Evolutionary conservation across 2,113 vertebrate genomes (phyloP).

Genomic region (Hepsetus odoe): DNA sequence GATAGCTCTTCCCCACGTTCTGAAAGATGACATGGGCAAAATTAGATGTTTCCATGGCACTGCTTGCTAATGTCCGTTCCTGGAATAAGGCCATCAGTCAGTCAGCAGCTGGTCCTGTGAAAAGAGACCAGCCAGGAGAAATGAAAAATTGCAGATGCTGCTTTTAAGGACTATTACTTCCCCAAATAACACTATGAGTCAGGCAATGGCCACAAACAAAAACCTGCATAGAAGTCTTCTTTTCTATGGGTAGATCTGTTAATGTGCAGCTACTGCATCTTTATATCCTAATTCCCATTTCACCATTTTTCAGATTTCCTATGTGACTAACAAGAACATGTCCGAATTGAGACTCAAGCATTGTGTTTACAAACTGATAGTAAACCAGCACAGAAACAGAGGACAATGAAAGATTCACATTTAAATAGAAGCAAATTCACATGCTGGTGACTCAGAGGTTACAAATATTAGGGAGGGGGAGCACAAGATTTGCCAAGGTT

Average conservation of each 20-base stretch:
- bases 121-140: slow-evolving; percentile 12
- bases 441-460: slow-evolving; percentile 27
- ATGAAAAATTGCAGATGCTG: not conserved
- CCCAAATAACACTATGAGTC: not conserved
- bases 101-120: slow-evolving; percentile 45
- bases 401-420: not conserved
- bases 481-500: slow-evolving; percentile 9
- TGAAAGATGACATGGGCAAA: slow-evolving; percentile 99
- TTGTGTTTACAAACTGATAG: not conserved
- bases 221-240: not conserved
- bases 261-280: not conserved
- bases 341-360: not conserved
- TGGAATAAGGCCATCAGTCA: slow-evolving; percentile 85
- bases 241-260: not conserved
- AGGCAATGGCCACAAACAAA: not conserved
- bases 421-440: not conserved
- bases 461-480: not conserved
- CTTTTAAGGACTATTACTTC: not conserved
- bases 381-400: not conserved
- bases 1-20: slow-evolving; percentile 96
- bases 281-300: not conserved
- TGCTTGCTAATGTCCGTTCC: slow-evolving; percentile 78
- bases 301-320: not conserved
- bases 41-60: slow-evolving; percentile 90
- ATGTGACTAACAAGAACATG: not conserved